These are phyloP conservation scores for Drosophila planitibia DNA, from an alignment of 2,888 invertebrate genomes.

Conservation along the genomic window DNA sequence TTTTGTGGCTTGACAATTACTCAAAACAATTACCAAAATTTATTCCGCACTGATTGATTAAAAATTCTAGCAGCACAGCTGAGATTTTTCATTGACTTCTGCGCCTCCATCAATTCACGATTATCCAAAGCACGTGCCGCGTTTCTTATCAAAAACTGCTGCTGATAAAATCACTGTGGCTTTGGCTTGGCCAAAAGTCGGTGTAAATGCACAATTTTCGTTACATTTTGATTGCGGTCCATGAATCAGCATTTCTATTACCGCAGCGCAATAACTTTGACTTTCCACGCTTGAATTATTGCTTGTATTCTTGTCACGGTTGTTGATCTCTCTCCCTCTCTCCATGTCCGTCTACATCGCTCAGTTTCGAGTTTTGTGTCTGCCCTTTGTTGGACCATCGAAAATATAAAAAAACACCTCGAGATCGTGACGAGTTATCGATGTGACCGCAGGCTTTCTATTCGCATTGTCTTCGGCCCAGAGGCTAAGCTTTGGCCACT, in stretches of 20 bases:
- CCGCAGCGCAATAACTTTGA: slow-evolving; percentile 36
- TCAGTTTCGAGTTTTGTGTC: neutral
- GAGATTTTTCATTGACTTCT: slow-evolving; percentile 26
- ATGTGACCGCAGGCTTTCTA: slow-evolving; percentile 72
- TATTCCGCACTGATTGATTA: slow-evolving; percentile 37
- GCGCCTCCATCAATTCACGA: slow-evolving; percentile 59
- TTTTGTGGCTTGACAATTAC: slow-evolving; percentile 15
- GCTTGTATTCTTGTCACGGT: slow-evolving; percentile 62
- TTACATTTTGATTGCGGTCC: slow-evolving; percentile 43
- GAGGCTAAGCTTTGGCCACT: slow-evolving; percentile 51
- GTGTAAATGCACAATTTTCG: slow-evolving; percentile 34
- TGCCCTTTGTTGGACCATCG: slow-evolving; percentile 34
- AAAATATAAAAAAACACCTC: slow-evolving; percentile 43
- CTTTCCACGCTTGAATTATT: slow-evolving; percentile 47
- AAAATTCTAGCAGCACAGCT: slow-evolving; percentile 30
- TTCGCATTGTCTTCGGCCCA: slow-evolving; percentile 55
- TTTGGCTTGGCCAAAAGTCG: neutral
- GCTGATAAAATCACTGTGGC: neutral
- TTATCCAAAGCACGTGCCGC: slow-evolving; percentile 68
- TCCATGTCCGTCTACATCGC: neutral
- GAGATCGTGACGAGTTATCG: slow-evolving; percentile 56
- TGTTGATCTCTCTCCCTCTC: slow-evolving; percentile 44
- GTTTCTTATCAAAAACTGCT: slow-evolving; percentile 17
- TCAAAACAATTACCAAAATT: slow-evolving; percentile 32
- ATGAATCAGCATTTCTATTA: slow-evolving; percentile 68